phyloP scores from a whole-genome alignment of 2,113 vertebrate species.

The Noturus placidus region DNA sequence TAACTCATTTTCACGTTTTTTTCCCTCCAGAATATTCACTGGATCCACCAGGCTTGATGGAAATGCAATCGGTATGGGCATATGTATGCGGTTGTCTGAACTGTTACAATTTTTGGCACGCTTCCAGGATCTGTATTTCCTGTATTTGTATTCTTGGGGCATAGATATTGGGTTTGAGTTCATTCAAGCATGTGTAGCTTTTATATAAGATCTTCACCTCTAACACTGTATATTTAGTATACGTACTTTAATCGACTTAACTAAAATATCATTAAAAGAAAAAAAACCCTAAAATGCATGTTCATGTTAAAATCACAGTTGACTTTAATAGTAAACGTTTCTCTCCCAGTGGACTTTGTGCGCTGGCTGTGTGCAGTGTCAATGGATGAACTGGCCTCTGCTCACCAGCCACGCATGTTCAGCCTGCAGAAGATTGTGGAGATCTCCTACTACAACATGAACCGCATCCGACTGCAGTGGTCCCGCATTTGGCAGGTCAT shows the following conservation, averaged over 20 bases:
- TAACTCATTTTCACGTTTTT: conserved; percentile 34
- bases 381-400: conserved; percentile 94
- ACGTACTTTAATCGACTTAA: neutral
- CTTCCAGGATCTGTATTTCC: neutral
- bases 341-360: conserved; percentile 89
- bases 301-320: neutral
- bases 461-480: conserved; percentile 96
- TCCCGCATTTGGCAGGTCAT: conserved; percentile 98
- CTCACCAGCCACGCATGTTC: conserved; percentile 96
- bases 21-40: conserved; percentile 90
- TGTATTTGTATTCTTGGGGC: neutral
- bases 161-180: neutral
- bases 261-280: too few species aligned
- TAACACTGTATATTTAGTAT: neutral
- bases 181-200: neutral
- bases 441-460: conserved; percentile 99
- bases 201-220: neutral
- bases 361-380: conserved; percentile 95
- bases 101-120: neutral
- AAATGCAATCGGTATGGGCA: conserved; percentile 88
- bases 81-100: neutral
- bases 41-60: conserved; percentile 94
- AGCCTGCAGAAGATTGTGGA: conserved; percentile 98
- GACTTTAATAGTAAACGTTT: neutral
- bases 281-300: neutral